Evolutionary conservation across 2,113 vertebrate species (phyloP), one percentile per base, ranked within the genome.

Genomic region (Polyodon spathula): DNA sequence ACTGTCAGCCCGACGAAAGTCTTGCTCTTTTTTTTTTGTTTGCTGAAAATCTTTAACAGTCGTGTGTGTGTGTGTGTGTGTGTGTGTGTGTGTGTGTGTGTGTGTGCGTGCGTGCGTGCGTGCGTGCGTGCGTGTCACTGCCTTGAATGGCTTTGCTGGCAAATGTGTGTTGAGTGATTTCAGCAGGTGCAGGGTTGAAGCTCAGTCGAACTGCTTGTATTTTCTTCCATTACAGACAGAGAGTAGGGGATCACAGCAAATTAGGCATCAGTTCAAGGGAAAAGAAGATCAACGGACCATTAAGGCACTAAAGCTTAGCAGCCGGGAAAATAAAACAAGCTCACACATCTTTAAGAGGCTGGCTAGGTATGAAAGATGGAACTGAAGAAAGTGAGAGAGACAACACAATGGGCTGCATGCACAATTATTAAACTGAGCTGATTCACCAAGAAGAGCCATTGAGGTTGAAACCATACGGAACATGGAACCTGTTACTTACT

Each of bases 281-380:
- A 44, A 55, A 61, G 39, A 57, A 56, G 14, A 16, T 42, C 52
- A 55, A 43, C 42, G 41, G 17, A 40, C 56, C 56, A 68, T 63
- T 65, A 61, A 40, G 42, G 42, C 52, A 48, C 59, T 37, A 61
- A 52, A 53, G 56, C 37, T 58, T 42, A 58, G 60, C 60, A 39
- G 56, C 59, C 15, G 50, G 58, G n/a, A 57, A 53, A 57, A 48
- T 39, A 46, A 56, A 63, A 59, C 42, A 44, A 44, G 42, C 59
- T 41, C 53, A 59, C 50, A 58, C 57, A 46, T 54, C 57, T 64
- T 64, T 59, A 60, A 64, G 59, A 57, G 57, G 40, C 41, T 59
- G 57, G 27, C 63, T 64, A 51, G n/a, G 8, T 64, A 46, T 64
- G 56, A 59, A 64, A 64, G 63, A 64, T 64, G 59, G 63, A 48